Base-by-base conservation (phyloP, 2,113 vertebrate genomes). In the Triplophysa rosa region DNA sequence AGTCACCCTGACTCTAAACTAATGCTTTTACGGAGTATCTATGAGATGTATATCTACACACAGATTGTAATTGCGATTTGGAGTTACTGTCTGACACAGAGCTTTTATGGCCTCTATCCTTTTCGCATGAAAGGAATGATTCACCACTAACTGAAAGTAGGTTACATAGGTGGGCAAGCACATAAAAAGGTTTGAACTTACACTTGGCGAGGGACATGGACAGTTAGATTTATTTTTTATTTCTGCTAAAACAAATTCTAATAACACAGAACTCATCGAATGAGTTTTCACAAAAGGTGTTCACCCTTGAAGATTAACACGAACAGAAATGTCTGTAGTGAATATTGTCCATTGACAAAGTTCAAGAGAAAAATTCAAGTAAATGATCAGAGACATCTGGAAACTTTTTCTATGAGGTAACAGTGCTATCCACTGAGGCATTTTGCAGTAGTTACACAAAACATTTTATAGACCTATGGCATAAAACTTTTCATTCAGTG, bases 61-160 rank as follows among this genome's bases (percentile, higher is more conserved):
- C 11, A 67, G 17, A 64, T 26, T 83, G 69, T 78, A 80, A 83
- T 83, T 85, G 49, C 42, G 42, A 66, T 16, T 58, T 29, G 33
- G 77, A 66, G 62, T 70, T 67, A 59, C 62, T 52, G 61, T 80
- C 72, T 73, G 29, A 40, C 42, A 74, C 29, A 74, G 37, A 37
- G 24, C 66, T 11, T n/a, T 71, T 74, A 74, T 49, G 74, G 68
- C 71, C 40, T 21, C 37, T 8, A 3, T 61, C 4, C n/a, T 65
- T 19, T 16, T 77, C 54, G 23, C 21, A 11, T 84, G 58, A 83
- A 80, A 56, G 29, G 63, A 23, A 47, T 64, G 49, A 77, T 54
- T 59, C 66, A 68, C 63, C 26, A 42, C 62, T 12, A 74, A 69
- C 62, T 59, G 37, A 58, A 26, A 59, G n/a, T 37, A 17, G 49